These are phyloP conservation scores for Pachliopta kotzebuea DNA, from an alignment of 2,888 invertebrate genomes.

Conservation along the genomic window DNA sequence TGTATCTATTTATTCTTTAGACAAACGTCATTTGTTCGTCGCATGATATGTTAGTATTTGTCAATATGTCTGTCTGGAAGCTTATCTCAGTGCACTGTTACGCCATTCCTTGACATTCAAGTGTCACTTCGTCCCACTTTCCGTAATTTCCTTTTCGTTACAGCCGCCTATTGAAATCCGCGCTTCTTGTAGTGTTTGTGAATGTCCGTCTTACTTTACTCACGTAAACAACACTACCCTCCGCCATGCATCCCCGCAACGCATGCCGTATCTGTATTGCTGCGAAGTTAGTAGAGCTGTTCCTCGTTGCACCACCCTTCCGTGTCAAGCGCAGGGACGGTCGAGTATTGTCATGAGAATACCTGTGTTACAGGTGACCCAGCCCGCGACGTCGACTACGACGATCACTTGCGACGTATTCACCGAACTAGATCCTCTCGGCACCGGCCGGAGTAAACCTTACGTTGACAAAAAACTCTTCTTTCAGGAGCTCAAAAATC, in stretches of 20 bases:
- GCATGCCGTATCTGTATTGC: conserved; percentile 15
- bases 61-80: conserved; percentile 12
- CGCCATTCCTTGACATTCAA: background rate
- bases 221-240: background rate
- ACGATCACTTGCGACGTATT: conserved; percentile 88
- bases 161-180: conserved; percentile 4
- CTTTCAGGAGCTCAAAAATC: conserved; percentile 97
- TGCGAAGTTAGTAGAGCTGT: conserved; percentile 7
- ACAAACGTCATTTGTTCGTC: background rate
- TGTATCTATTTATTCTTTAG: conserved; percentile 23
- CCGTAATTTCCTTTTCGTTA: conserved; percentile 4
- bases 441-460: conserved; percentile 94
- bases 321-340: conserved; percentile 21
- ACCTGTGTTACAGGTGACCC: conserved; percentile 72
- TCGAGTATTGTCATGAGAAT: conserved; percentile 42
- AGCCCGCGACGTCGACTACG: conserved; percentile 58
- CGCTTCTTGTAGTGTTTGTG: conserved; percentile 14
- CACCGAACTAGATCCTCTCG: conserved; percentile 95
- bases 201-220: conserved; percentile 3
- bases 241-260: conserved; percentile 3
- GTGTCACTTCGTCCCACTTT: background rate
- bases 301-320: background rate
- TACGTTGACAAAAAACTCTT: conserved; percentile 98
- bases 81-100: conserved; percentile 16
- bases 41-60: conserved; percentile 20